Conservation (phyloP, 2,797 vertebrate species). For the Cyprinodon diabolis region DNA sequence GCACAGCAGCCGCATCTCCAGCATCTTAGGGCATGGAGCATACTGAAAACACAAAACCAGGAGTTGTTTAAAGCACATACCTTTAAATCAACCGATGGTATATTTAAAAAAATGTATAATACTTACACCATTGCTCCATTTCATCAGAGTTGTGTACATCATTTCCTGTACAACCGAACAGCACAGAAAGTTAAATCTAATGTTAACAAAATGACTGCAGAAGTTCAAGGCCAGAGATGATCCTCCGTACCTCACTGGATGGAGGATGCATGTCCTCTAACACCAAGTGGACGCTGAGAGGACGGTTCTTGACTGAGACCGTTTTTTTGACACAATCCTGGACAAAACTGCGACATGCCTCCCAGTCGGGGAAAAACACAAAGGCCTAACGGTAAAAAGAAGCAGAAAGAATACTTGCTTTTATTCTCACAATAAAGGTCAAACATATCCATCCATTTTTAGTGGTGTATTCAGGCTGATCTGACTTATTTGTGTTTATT, state of each 20-base stretch:
- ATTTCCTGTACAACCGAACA: slow-evolving; percentile 41
- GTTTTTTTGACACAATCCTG: not conserved
- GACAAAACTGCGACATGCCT: slow-evolving; percentile 23
- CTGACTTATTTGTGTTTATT: too few relatives aligned
- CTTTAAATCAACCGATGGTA: not conserved
- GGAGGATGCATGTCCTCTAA: slow-evolving; percentile 7
- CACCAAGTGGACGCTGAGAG: slow-evolving; percentile 32
- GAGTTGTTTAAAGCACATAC: not conserved
- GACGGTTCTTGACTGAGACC: not conserved
- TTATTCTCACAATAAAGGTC: not conserved
- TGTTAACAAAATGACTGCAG: not conserved
- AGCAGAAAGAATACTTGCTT: not conserved
- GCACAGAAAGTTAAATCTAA: too few relatives aligned
- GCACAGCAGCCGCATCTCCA: slow-evolving; percentile 53
- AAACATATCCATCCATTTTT: not conserved
- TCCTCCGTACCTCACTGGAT: slow-evolving; percentile 48
- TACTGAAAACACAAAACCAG: slow-evolving; percentile 32
- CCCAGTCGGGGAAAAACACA: slow-evolving; percentile 37
- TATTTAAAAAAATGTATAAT: not conserved
- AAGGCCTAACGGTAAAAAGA: slow-evolving; percentile 43
- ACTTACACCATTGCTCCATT: slow-evolving; percentile 59
- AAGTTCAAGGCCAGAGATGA: not conserved
- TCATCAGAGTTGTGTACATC: slow-evolving; percentile 52
- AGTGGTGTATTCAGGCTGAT: too few relatives aligned
- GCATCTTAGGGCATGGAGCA: not conserved